Conservation (phyloP, 2,113 vertebrate species). For the Corapipo altera region DNA sequence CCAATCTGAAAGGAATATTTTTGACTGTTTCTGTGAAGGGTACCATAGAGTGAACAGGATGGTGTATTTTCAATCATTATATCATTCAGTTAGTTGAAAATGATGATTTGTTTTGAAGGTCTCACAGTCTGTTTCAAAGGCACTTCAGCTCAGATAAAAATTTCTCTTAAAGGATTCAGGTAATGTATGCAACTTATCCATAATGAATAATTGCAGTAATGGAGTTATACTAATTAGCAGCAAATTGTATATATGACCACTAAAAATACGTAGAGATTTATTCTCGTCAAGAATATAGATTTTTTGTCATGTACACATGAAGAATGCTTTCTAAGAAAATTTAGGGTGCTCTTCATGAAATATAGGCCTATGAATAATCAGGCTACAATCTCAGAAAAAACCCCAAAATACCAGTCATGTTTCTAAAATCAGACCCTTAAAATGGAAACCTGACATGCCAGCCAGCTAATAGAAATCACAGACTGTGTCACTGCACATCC, state of each 20-base stretch:
- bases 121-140: neutral
- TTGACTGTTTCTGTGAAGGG: neutral
- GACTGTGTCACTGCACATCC: neutral
- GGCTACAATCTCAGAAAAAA: neutral
- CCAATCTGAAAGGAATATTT: neutral
- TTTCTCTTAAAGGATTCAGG: neutral
- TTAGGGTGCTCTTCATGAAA: neutral
- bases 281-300: neutral
- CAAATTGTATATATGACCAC: neutral
- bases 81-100: neutral
- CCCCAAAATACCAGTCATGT: neutral
- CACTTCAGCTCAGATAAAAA: neutral
- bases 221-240: neutral
- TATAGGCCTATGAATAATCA: neutral
- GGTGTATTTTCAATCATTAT: neutral
- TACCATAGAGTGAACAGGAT: neutral
- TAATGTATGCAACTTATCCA: neutral
- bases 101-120: neutral
- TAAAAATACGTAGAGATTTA: neutral
- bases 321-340: neutral
- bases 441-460: neutral
- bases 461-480: neutral
- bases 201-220: neutral
- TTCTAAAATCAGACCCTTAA: neutral
- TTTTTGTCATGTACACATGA: neutral